Percentiles rank a stretch among this genome's conserved stretches.
These are phyloP conservation scores for Dioctria rufipes DNA, from an alignment of 2,888 invertebrate genomes.

Conservation along the genomic window DNA sequence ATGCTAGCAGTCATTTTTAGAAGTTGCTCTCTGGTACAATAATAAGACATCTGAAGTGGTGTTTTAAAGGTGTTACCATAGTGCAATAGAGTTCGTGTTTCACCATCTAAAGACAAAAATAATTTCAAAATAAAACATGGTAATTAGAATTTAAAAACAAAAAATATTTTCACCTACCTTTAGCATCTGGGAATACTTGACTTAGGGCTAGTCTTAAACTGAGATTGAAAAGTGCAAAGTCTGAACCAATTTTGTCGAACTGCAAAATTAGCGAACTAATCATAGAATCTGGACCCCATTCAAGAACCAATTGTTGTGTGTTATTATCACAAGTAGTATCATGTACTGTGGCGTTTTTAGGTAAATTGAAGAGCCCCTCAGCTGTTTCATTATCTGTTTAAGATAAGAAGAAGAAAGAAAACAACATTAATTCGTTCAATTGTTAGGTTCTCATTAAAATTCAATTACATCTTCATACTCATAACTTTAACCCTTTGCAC, in stretches of 20 bases:
- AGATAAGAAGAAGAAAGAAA: no score
- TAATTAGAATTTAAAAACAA: no score
- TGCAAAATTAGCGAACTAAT: slow-evolving; percentile 67
- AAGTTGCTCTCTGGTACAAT: slow-evolving; percentile 76
- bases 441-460: no score
- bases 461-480: no score
- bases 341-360: slow-evolving; percentile 68
- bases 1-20: slow-evolving; percentile 73
- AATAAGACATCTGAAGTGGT: slow-evolving; percentile 80
- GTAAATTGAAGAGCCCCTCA: slow-evolving; percentile 70
- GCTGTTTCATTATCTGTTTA: slow-evolving; percentile 64
- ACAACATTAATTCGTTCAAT: no score
- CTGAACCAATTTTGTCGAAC: slow-evolving; percentile 70
- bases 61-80: slow-evolving; percentile 74
- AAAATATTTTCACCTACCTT: slow-evolving; percentile 62
- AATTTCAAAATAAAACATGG: no score
- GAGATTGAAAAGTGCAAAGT: slow-evolving; percentile 66
- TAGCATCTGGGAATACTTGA: slow-evolving; percentile 68
- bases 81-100: slow-evolving; percentile 71
- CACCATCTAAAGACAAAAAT: slow-evolving; percentile 62
- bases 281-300: slow-evolving; percentile 63
- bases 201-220: slow-evolving; percentile 64
- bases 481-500: no score
- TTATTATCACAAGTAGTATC: slow-evolving; percentile 70
- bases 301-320: slow-evolving; percentile 70